phyloP scores from a whole-genome alignment of 2,888 invertebrate genomes.

The Trichogramma evanescens region DNA sequence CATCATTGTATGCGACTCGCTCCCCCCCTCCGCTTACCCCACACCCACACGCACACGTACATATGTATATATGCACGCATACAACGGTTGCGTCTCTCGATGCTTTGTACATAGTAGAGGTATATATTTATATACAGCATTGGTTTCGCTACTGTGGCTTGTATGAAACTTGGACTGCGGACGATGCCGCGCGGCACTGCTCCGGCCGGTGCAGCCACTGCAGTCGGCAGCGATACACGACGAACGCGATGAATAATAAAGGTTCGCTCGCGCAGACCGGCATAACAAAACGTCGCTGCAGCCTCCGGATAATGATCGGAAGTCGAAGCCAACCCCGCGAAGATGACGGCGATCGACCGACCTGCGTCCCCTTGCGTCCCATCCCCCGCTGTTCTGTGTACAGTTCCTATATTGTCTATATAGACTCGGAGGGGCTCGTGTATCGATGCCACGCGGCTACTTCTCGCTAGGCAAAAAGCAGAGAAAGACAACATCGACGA shows the following conservation, averaged over 20 bases:
- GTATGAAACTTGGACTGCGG: background rate
- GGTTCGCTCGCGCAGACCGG: constrained; percentile 26
- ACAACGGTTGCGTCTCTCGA: background rate
- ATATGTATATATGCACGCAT: background rate
- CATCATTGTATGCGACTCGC: background rate
- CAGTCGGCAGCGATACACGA: constrained; percentile 22
- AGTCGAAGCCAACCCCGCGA: constrained; percentile 9
- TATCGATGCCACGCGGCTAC: constrained; percentile 2
- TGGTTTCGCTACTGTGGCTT: background rate
- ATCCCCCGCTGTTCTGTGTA: too few relatives aligned
- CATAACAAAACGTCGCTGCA: constrained; percentile 32
- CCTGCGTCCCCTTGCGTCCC: background rate
- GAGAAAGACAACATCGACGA: background rate
- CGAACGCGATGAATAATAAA: constrained; percentile 41
- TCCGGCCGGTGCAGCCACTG: constrained; percentile 23
- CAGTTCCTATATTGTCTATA: background rate
- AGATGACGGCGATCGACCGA: constrained; percentile 1
- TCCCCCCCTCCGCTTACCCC: background rate
- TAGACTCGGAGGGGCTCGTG: background rate
- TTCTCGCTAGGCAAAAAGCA: constrained; percentile 1
- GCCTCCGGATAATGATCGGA: constrained; percentile 37
- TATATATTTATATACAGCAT: too few relatives aligned
- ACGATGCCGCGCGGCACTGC: background rate
- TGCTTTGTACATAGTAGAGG: too few relatives aligned
- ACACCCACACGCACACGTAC: background rate